Percentiles rank a stretch among this genome's conserved stretches.
phyloP scores from a whole-genome alignment of 1,140 invertebrate species.

The Spodoptera litura region DNA sequence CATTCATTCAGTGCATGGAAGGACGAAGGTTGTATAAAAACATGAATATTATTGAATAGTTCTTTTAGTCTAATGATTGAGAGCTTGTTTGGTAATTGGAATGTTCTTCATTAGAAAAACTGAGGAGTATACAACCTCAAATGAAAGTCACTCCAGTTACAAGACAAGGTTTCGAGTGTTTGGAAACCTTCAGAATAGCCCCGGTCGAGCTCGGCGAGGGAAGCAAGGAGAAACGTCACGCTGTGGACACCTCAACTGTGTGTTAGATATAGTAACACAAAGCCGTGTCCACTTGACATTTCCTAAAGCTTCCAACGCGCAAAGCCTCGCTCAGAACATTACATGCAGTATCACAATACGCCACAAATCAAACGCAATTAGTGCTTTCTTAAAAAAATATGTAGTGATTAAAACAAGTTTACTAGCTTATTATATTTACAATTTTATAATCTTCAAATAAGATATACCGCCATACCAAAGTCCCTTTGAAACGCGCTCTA shows the following conservation, averaged over 20 bases:
- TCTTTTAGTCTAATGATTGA: conserved; percentile 24
- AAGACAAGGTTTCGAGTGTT: conserved; percentile 9
- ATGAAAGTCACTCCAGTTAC: conserved; percentile 35
- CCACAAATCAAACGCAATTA: conserved; percentile 54
- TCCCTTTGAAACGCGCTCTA: conserved; percentile 53
- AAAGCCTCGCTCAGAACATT: conserved; percentile 10
- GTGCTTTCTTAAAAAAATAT: conserved; percentile 51
- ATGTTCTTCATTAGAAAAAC: conserved; percentile 44
- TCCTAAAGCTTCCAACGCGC: neutral
- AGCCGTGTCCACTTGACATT: neutral
- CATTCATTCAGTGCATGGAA: conserved; percentile 17
- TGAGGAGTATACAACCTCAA: conserved; percentile 36
- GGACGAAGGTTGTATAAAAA: conserved; percentile 25
- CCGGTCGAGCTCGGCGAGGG: neutral
- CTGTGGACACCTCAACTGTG: neutral
- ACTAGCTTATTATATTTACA: conserved; percentile 72
- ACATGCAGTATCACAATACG: conserved; percentile 43
- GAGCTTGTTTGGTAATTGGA: conserved; percentile 35
- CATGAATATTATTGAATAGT: conserved; percentile 16
- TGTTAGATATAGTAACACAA: neutral
- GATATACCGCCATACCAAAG: conserved; percentile 69
- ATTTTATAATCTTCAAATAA: conserved; percentile 74
- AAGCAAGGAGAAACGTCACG: neutral
- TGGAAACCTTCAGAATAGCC: neutral
- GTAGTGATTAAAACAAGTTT: conserved; percentile 46